Percentiles rank a stretch among this genome's conserved stretches.
Evolutionary conservation across 2,113 vertebrate species (phyloP).

Genomic region (Ictidomys tridecemlineatus): DNA sequence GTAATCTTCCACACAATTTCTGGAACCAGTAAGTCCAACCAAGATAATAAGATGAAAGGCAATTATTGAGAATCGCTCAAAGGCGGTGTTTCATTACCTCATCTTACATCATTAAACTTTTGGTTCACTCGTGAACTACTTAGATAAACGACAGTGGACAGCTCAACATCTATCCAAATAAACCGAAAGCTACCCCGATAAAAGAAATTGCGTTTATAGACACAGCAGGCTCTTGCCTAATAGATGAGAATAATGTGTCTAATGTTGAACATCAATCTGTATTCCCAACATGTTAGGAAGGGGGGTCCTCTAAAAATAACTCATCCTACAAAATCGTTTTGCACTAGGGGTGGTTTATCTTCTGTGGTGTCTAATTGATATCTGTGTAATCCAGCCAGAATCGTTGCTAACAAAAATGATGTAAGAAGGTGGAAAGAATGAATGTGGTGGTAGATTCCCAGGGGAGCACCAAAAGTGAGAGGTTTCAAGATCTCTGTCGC

Average conservation of each 20-base stretch:
- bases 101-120: slow-evolving; percentile 70
- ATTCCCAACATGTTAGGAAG: slow-evolving; percentile 52
- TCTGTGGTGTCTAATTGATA: slow-evolving; percentile 57
- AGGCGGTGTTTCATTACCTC: slow-evolving; percentile 45
- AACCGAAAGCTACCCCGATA: slow-evolving; percentile 72
- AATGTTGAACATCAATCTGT: slow-evolving; percentile 69
- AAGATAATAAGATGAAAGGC: slow-evolving; percentile 46
- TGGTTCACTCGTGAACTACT: slow-evolving; percentile 66
- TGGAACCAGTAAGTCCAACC: slow-evolving; percentile 34
- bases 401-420: slow-evolving; percentile 46
- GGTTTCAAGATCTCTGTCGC: background rate
- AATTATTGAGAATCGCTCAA: slow-evolving; percentile 66
- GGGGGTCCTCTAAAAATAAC: slow-evolving; percentile 9
- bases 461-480: background rate
- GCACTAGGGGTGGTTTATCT: slow-evolving; percentile 55
- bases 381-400: slow-evolving; percentile 35
- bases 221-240: slow-evolving; percentile 67
- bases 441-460: background rate
- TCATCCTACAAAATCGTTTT: slow-evolving; percentile 48
- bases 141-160: slow-evolving; percentile 75
- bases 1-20: slow-evolving; percentile 37
- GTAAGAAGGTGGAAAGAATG: slow-evolving; percentile 43
- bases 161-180: slow-evolving; percentile 80
- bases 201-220: slow-evolving; percentile 77
- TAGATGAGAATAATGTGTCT: slow-evolving; percentile 66